Conservation (phyloP, 2,797 vertebrate genomes). For the Sebastes trivittatus region DNA sequence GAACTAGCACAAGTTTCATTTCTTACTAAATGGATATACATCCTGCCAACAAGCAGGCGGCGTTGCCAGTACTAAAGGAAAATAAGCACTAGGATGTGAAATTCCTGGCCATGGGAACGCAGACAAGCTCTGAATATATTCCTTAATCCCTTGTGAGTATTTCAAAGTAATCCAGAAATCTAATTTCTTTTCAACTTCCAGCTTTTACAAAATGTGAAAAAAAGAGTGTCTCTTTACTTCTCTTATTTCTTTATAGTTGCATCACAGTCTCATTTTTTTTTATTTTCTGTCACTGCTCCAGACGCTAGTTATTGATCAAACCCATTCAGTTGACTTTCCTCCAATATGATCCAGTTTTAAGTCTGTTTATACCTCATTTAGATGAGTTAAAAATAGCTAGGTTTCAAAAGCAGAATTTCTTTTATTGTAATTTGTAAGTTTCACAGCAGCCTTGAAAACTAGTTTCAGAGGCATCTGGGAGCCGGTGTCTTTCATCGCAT, state of each 20-base stretch:
- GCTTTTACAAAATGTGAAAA: conserved; percentile 37
- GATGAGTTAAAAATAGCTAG: not conserved
- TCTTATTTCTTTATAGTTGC: conserved; percentile 60
- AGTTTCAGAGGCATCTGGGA: conserved; percentile 2
- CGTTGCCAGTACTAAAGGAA: conserved; percentile 59
- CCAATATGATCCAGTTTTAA: not conserved
- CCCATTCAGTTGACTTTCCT: not conserved
- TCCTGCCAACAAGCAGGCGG: conserved; percentile 55
- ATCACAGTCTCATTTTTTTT: conserved; percentile 41
- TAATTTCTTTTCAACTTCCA: conserved; percentile 50
- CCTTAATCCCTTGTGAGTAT: conserved; percentile 62
- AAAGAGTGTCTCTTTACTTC: conserved; percentile 25
- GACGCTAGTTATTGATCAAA: conserved; percentile 21
- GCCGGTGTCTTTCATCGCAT: conserved; percentile 34
- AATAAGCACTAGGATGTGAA: conserved; percentile 77
- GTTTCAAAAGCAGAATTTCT: not conserved
- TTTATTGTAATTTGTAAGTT: conserved; percentile 14
- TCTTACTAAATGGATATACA: conserved; percentile 49
- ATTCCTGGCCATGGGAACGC: conserved; percentile 77
- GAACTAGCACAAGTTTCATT: conserved; percentile 14
- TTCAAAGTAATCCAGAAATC: conserved; percentile 68
- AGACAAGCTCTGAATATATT: conserved; percentile 64
- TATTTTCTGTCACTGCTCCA: not conserved
- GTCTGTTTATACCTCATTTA: not conserved
- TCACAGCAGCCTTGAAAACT: conserved; percentile 10